These are phyloP conservation scores for Forbesichthys papilliferus DNA, from an alignment of 2,113 vertebrate species.

Conservation along the genomic window DNA sequence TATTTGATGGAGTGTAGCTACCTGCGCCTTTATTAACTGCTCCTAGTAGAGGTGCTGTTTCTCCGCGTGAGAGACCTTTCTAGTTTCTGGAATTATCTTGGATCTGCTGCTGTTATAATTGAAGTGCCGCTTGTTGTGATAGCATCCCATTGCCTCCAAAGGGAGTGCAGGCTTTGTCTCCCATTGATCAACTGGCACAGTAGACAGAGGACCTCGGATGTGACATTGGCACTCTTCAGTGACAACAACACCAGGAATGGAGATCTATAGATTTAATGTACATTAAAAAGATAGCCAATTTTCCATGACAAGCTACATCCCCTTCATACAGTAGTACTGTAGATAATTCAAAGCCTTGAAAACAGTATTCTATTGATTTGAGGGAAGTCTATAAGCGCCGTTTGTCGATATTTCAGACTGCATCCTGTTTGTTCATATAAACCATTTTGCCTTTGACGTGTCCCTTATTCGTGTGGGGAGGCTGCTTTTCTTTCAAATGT, in stretches of 20 bases:
- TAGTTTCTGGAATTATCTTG: slow-evolving; percentile 48
- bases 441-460: slow-evolving; percentile 9
- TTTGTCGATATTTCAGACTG: slow-evolving; percentile 32
- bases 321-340: slow-evolving; percentile 17
- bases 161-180: slow-evolving; percentile 42
- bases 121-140: slow-evolving; percentile 49
- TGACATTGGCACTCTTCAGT: slow-evolving; percentile 29
- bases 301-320: slow-evolving; percentile 33
- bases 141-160: slow-evolving; percentile 39
- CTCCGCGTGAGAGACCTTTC: slow-evolving; percentile 31
- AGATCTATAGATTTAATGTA: slow-evolving; percentile 24
- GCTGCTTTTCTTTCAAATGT: slow-evolving; percentile 10
- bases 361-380: slow-evolving; percentile 37
- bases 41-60: slow-evolving; percentile 18
- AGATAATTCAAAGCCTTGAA: slow-evolving; percentile 44
- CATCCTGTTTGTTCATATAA: slow-evolving; percentile 2
- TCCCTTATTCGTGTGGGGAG: slow-evolving; percentile 1
- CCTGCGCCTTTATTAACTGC: slow-evolving; percentile 43
- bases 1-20: slow-evolving; percentile 43
- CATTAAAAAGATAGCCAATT: slow-evolving; percentile 44
- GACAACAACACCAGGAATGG: slow-evolving; percentile 33
- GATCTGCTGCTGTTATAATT: slow-evolving; percentile 52
- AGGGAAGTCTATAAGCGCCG: slow-evolving; percentile 31
- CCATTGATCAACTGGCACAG: slow-evolving; percentile 49
- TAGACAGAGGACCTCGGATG: slow-evolving; percentile 17